phyloP scores from a whole-genome alignment of 92 coral and sea anemone genomes.

The Umimayanthus kanabou region DNA sequence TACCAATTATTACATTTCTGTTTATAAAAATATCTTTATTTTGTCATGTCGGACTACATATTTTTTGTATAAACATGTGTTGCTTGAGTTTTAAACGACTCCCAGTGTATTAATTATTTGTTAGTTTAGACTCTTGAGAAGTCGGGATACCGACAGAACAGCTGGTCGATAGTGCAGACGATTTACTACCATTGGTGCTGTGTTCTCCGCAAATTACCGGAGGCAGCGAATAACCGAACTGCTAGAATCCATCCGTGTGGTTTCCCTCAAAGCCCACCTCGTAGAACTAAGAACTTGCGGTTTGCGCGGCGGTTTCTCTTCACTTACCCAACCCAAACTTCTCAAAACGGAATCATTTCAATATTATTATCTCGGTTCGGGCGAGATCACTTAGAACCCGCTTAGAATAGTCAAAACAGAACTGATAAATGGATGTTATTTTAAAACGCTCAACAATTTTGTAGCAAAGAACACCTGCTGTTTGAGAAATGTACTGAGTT shows the following conservation, averaged over 20 bases:
- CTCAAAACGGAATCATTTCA: neutral
- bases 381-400: too few species aligned
- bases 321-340: neutral
- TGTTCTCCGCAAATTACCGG: conserved; percentile 18
- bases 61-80: neutral
- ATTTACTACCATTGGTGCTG: neutral
- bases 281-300: neutral
- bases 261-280: conserved; percentile 18
- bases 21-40: neutral
- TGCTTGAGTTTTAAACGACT: neutral
- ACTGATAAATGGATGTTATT: too few species aligned
- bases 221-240: neutral
- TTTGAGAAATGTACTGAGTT: neutral
- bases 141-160: neutral
- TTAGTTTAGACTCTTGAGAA: neutral
- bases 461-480: neutral
- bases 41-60: neutral
- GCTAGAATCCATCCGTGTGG: neutral
- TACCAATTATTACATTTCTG: neutral
- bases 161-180: neutral
- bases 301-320: neutral
- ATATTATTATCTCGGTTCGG: neutral
- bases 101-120: too few species aligned
- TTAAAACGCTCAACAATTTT: neutral
- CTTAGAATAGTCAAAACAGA: neutral